These are phyloP conservation scores for Stenodera caucasica DNA, from an alignment of 2,888 invertebrate species.

Conservation along the genomic window DNA sequence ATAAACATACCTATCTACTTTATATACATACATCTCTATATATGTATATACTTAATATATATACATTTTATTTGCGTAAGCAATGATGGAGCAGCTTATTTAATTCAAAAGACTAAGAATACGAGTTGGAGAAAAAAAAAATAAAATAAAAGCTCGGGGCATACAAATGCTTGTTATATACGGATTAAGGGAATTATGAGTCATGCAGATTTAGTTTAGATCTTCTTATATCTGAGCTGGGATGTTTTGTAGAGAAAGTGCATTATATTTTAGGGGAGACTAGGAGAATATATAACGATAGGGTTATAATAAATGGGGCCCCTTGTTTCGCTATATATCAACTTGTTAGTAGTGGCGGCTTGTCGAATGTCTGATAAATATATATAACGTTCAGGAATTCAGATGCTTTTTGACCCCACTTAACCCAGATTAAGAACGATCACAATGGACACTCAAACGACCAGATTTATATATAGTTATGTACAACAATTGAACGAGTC, in stretches of 20 bases:
- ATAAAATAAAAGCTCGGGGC: conserved; percentile 42
- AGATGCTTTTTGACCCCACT: conserved; percentile 74
- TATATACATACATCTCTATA: neutral
- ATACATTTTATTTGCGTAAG: conserved; percentile 45
- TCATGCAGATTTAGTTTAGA: conserved; percentile 52
- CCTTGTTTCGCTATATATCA: conserved; percentile 23
- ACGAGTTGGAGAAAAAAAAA: too few species aligned
- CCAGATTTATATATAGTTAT: conserved; percentile 42
- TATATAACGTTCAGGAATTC: conserved; percentile 67
- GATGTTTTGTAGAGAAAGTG: conserved; percentile 36
- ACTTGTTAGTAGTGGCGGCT: conserved; percentile 26
- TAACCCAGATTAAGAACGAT: conserved; percentile 70
- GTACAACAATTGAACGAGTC: neutral
- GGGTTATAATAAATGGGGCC: conserved; percentile 44
- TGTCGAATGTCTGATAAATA: conserved; percentile 38
- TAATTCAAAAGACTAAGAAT: conserved; percentile 49
- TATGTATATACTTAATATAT: conserved; percentile 36
- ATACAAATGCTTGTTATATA: conserved; percentile 55
- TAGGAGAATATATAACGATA: conserved; percentile 47
- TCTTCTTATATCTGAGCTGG: conserved; percentile 49
- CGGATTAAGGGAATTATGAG: conserved; percentile 56
- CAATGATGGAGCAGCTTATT: conserved; percentile 43
- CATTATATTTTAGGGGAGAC: conserved; percentile 46
- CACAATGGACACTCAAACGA: conserved; percentile 47
- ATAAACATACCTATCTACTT: neutral